Base-by-base conservation (phyloP, 2,113 vertebrate genomes). In the Apodemus sylvaticus region DNA sequence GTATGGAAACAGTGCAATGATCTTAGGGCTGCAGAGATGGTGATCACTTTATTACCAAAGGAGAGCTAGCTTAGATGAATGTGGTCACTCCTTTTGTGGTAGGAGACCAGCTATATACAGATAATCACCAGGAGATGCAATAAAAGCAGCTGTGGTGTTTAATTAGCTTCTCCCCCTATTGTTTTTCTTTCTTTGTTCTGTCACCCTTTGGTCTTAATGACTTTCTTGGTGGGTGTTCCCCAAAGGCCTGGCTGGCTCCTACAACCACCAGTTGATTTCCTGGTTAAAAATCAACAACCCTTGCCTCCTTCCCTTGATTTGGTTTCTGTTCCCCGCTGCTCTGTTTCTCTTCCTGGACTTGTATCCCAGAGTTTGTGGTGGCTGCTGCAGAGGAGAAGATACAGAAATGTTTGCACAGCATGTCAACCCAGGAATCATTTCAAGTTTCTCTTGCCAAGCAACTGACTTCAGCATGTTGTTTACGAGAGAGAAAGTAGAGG, bases 191-290 rank as follows among this genome's bases (percentile, higher is more conserved):
- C 45, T 97, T 95, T 97, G 45, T 90, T 94, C 85, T 96, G 83
- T 94, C 79, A 92, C 76, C 68, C 92, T 96, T 96, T 96, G 89
- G 96, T 96, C 92, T 94, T 95, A 89, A 95, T 64, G 94, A 93
- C 62, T 76, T 95, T 95, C 92, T 92, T 86, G 73, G 89, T 97
- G 97, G 94, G 94, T 97, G 96, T 97, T 97, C 93, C 92, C 92
- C 60, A 82, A 62, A n/a, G n/a, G n/a, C n/a, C n/a, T n/a, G 92
- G 48, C 89, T 92, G 77, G 42, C 64, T 95, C 77, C 89, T 93
- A 17, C 55, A 88, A 70, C 95, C 86, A 78, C 70, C 89, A 95
- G 78, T 71, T 96, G 95, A 85, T 94, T 96, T 97, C 90, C 86
- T 94, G 92, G 53, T 93, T 92, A 90, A 45, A 93, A 96, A 77